Conservation (phyloP, 1,140 invertebrate species). For the Lepidurus arcticus region DNA sequence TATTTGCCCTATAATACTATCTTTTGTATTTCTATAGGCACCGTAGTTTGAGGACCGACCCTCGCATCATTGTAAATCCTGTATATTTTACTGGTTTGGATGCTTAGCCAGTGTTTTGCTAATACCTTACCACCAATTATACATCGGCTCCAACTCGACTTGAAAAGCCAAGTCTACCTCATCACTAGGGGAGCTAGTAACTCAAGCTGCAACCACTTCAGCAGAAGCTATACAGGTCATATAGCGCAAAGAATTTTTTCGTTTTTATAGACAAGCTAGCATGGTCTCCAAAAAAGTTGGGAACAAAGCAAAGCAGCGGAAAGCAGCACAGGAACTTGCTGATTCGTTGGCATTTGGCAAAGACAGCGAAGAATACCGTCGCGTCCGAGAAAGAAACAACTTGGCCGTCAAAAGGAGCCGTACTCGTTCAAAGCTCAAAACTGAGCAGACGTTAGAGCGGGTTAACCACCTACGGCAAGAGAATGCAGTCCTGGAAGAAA, state of each 20-base stretch:
- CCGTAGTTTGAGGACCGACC: not conserved
- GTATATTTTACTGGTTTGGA: slow-evolving; percentile 1
- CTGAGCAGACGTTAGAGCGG: slow-evolving; percentile 70
- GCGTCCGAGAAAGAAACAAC: slow-evolving; percentile 74
- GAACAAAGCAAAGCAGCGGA: slow-evolving; percentile 25
- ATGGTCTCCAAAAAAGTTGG: slow-evolving; percentile 1
- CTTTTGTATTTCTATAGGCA: not conserved
- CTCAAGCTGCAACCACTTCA: not conserved
- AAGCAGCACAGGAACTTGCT: slow-evolving; percentile 42
- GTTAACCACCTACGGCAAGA: slow-evolving; percentile 71
- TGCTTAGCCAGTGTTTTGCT: slow-evolving; percentile 15
- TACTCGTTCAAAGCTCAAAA: slow-evolving; percentile 70
- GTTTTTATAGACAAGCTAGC: slow-evolving; percentile 13
- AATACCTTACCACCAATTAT: not conserved
- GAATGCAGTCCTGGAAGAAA: slow-evolving; percentile 76
- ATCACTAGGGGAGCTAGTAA: too few relatives aligned
- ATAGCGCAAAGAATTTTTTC: not conserved
- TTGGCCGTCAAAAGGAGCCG: slow-evolving; percentile 81
- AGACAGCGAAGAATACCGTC: slow-evolving; percentile 69
- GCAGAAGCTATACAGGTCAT: not conserved
- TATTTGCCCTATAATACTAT: not conserved
- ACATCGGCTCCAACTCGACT: not conserved
- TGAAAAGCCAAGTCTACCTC: not conserved
- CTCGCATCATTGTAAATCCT: not conserved
- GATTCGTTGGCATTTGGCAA: slow-evolving; percentile 52